These are phyloP conservation scores for Griposia aprilina DNA, from an alignment of 2,888 invertebrate species.

Conservation along the genomic window DNA sequence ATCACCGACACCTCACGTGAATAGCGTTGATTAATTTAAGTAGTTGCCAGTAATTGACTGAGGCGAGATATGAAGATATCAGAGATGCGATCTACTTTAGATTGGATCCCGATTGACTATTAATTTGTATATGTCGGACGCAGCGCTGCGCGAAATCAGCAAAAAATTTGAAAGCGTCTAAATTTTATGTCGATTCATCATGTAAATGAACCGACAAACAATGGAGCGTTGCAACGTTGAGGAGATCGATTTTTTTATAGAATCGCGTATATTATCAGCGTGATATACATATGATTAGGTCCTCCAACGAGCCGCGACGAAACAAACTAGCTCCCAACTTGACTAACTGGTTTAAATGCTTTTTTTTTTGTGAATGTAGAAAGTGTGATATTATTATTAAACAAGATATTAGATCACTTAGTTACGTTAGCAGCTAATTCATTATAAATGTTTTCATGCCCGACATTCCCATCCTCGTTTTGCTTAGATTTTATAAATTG, in stretches of 20 bases:
- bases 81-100: slow-evolving; percentile 80
- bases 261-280: slow-evolving; percentile 28
- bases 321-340: slow-evolving; percentile 28
- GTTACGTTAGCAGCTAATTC: slow-evolving; percentile 30
- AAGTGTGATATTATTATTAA: slow-evolving; percentile 45
- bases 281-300: slow-evolving; percentile 41
- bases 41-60: slow-evolving; percentile 76
- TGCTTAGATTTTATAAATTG: slow-evolving; percentile 17
- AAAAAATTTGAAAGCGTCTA: slow-evolving; percentile 68
- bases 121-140: slow-evolving; percentile 79
- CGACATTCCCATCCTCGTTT: background rate
- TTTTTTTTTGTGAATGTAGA: slow-evolving; percentile 44
- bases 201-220: slow-evolving; percentile 64
- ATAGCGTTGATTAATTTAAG: slow-evolving; percentile 80
- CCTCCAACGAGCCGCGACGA: slow-evolving; percentile 27
- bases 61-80: slow-evolving; percentile 84
- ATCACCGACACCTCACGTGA: slow-evolving; percentile 63
- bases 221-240: slow-evolving; percentile 28
- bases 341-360: slow-evolving; percentile 40
- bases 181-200: slow-evolving; percentile 73
- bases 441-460: slow-evolving; percentile 1
- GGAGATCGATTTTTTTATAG: slow-evolving; percentile 28
- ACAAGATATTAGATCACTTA: slow-evolving; percentile 20
- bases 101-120: slow-evolving; percentile 83
- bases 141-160: slow-evolving; percentile 58